These are phyloP conservation scores for Lacerta bilineata DNA, from an alignment of 2,797 vertebrate species.

Conservation along the genomic window DNA sequence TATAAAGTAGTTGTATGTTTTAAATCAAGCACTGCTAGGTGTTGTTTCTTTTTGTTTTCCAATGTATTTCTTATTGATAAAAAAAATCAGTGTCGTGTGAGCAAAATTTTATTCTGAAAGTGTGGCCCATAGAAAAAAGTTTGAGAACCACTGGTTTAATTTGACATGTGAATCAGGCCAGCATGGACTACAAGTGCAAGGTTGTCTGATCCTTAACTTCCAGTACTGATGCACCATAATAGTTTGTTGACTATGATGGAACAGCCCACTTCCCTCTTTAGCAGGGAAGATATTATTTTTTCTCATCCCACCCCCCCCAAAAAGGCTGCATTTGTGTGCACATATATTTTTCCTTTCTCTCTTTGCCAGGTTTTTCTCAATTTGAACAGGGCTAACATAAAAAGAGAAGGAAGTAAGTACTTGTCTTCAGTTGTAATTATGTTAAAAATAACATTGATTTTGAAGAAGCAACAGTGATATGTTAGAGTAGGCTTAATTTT, in stretches of 20 bases:
- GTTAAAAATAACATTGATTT: background rate
- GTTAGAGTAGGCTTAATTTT: background rate
- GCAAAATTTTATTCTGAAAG: too few relatives aligned
- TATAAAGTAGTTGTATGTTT: too few relatives aligned
- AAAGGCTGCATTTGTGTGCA: conserved; percentile 32
- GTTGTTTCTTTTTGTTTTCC: too few relatives aligned
- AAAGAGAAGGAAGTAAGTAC: conserved; percentile 83
- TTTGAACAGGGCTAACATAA: conserved; percentile 76
- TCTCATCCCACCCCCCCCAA: background rate
- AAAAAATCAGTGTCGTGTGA: too few relatives aligned
- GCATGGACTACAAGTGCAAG: background rate
- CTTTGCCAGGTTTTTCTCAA: conserved; percentile 74
- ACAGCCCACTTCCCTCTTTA: background rate
- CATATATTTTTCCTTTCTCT: conserved; percentile 49
- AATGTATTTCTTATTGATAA: too few relatives aligned
- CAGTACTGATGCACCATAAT: background rate
- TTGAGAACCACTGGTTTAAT: too few relatives aligned
- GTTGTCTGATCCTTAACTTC: background rate
- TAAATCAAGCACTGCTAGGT: too few relatives aligned
- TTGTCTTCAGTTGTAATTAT: conserved; percentile 43
- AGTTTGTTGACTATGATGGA: background rate
- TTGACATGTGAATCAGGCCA: background rate
- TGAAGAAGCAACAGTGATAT: background rate
- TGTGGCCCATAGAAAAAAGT: too few relatives aligned
- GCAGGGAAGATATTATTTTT: background rate